Evolutionary conservation across 53 echinoderm and acorn worm species (phyloP), one percentile per base, ranked within the genome.

Genomic region (Hippasteria phrygiana): DNA sequence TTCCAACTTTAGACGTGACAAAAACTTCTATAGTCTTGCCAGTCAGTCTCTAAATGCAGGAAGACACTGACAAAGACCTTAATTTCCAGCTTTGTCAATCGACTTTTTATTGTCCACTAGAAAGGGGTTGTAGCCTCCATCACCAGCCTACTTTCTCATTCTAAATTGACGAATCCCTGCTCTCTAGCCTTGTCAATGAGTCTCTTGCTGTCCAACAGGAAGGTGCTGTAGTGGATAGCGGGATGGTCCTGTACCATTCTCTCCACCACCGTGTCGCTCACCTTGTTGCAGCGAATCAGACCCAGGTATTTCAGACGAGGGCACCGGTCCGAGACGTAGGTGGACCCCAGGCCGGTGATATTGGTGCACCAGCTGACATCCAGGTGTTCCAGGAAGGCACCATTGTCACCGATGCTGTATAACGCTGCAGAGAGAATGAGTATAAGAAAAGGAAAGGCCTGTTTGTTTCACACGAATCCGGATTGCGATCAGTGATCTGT

Each of bases 191-290:
- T 83, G 34, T 85, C 89, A 43, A 93, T 75, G 18, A 93, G 85
- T 48, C 93, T 84, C 77, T 89, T 38, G 67, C 93, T 93, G 62
- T 93, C 93, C 78, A 93, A 62, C 31, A 89, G 46, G 72, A 93
- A 93, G 51, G 93, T 93, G 42, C 93, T 93, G 87, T 93, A 93
- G 42, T 89, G 84, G 42, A 93, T 89, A 46, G 42, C 71, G 0
- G 89, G 89, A 38, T 75, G 76, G 63, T 88, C 78, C 36, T 54
- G 38, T 45, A 89, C 89, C 48, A 93, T 35, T 16, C 76, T 39
- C 53, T 66, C 76, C 47, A 93, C 86, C 3, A 66, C 71, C 48
- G 39, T 67, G 55, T 93, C 88, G 32, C 80, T 83, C 24, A 93
- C 89, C 34, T 78, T 43, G 20, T 78, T 77, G 77, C 93, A 93